phyloP scores from a whole-genome alignment of 2,113 vertebrate species.

The Rhipidura dahli region DNA sequence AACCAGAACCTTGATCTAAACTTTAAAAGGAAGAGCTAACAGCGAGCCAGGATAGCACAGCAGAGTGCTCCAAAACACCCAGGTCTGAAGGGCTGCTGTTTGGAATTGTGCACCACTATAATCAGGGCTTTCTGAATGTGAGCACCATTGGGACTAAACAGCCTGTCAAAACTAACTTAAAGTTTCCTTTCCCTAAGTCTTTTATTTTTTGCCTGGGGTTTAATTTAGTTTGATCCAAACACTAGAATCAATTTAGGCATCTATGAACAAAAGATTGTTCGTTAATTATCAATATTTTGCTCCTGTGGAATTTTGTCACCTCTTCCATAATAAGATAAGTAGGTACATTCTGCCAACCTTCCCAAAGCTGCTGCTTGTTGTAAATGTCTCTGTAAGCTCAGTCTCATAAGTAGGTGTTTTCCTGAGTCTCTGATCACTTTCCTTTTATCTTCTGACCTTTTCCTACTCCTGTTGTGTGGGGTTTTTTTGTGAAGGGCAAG shows the following conservation, averaged over 20 bases:
- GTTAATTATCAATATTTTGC: not conserved
- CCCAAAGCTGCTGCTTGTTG: not conserved
- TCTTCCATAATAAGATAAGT: not conserved
- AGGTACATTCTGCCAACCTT: not conserved
- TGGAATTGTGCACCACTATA: not conserved
- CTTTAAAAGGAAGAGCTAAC: not conserved
- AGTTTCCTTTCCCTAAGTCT: not conserved
- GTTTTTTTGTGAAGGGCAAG: not conserved
- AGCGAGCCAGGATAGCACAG: fast-evolving
- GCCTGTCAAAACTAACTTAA: not conserved
- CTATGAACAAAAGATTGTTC: not conserved
- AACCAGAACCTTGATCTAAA: not conserved
- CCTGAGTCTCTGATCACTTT: not conserved
- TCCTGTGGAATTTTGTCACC: not conserved
- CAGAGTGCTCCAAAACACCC: not conserved
- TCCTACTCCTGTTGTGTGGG: not conserved
- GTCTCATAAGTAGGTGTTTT: not conserved
- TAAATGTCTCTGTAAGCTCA: not conserved
- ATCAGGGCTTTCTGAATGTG: not conserved
- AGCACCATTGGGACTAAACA: not conserved
- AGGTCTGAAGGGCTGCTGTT: not conserved
- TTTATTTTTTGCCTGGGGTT: not conserved
- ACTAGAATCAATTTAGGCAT: not conserved
- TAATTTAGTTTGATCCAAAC: not conserved
- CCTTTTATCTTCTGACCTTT: not conserved